These are phyloP conservation scores for Willowsia nigromaculata DNA, from an alignment of 2,888 invertebrate genomes.

Conservation along the genomic window DNA sequence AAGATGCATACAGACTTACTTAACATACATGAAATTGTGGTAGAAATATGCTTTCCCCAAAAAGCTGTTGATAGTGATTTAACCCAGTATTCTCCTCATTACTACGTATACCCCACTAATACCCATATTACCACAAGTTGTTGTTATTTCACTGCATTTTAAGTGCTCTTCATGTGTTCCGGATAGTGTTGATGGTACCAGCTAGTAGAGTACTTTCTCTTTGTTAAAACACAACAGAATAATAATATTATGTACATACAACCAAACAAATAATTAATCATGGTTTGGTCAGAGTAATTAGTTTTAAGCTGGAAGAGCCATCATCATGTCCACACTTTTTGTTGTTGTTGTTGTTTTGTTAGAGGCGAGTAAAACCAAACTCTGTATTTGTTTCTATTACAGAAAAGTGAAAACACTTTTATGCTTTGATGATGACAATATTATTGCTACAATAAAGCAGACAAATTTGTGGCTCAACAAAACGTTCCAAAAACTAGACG, in stretches of 20 bases:
- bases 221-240: not conserved
- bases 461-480: constrained; percentile 1
- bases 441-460: not conserved
- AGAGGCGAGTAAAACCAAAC: not conserved
- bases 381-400: not conserved
- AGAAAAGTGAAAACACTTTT: not conserved
- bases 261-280: constrained; percentile 58
- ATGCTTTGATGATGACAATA: not conserved
- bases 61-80: constrained; percentile 28
- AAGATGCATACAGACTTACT: not conserved
- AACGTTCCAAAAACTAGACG: not conserved
- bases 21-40: not conserved
- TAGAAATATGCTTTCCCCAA: not conserved
- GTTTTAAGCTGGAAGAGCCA: constrained; percentile 57
- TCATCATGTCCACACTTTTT: constrained; percentile 42
- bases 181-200: not conserved
- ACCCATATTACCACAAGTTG: not conserved
- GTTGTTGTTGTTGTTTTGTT: not conserved
- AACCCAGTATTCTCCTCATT: not conserved
- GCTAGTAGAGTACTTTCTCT: not conserved
- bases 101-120: no score
- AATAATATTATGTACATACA: not conserved
- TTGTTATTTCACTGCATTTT: not conserved
- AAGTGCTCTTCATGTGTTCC: not conserved
- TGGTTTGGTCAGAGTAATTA: constrained; percentile 53